phyloP scores from a whole-genome alignment of 2,797 vertebrate genomes.

The Manis crassicaudata region DNA sequence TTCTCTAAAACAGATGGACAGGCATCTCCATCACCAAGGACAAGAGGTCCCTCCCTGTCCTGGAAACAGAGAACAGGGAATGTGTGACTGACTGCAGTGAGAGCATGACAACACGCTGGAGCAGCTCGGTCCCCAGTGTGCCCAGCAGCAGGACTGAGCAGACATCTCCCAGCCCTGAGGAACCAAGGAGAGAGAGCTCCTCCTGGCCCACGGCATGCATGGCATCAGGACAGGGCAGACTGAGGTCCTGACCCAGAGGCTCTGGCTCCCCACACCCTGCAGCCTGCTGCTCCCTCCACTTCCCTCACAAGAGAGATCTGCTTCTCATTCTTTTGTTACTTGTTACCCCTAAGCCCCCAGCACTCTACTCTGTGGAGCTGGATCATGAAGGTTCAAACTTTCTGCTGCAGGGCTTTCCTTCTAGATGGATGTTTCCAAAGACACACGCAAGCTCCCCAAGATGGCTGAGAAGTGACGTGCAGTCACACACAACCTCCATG shows the following conservation, averaged over 20 bases:
- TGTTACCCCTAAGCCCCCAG: too few species aligned
- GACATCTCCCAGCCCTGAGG: rapidly evolving
- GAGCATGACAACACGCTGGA: too few species aligned
- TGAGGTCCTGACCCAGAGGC: neutral
- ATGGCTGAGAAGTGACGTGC: too few species aligned
- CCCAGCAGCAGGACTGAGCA: neutral
- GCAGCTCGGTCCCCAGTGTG: neutral
- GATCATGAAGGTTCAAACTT: neutral
- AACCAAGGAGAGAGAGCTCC: neutral
- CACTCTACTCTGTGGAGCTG: rapidly evolving
- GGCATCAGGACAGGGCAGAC: rapidly evolving
- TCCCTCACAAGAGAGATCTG: neutral
- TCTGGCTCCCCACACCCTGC: too few species aligned
- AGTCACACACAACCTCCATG: rapidly evolving
- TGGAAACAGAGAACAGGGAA: neutral
- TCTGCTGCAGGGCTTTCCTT: neutral
- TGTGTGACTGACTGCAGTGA: neutral
- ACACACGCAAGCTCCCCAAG: neutral
- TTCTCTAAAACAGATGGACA: neutral
- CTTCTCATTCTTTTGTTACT: neutral
- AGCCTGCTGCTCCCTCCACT: neutral
- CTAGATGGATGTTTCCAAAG: neutral
- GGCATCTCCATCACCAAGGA: neutral
- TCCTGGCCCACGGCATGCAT: too few species aligned
- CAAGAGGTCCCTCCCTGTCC: neutral